Conservation (phyloP, 2,888 invertebrate genomes). For the Watsonalla binaria region DNA sequence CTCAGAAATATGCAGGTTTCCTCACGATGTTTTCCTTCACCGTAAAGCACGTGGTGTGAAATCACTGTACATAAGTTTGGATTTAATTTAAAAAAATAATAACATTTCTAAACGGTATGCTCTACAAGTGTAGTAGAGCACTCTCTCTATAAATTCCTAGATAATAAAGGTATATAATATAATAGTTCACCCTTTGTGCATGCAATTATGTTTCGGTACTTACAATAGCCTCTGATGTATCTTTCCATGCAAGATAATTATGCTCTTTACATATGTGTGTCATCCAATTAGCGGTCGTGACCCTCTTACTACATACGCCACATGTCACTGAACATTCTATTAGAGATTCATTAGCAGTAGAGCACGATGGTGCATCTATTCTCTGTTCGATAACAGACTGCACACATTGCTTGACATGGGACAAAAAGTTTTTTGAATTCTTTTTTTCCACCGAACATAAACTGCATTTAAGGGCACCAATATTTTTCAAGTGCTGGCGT, state of each 20-base stretch:
- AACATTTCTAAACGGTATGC: too few relatives aligned
- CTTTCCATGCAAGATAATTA: conserved; percentile 38
- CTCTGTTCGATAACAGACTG: conserved; percentile 19
- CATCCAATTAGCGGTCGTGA: conserved; percentile 22
- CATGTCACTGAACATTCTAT: conserved; percentile 18
- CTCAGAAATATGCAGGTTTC: too few relatives aligned
- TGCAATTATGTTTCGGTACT: conserved; percentile 19
- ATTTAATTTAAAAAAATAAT: too few relatives aligned
- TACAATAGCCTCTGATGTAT: conserved; percentile 68
- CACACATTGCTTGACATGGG: conserved; percentile 32
- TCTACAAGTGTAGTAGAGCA: neutral
- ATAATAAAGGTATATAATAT: conserved; percentile 1
- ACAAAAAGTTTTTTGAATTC: conserved; percentile 25
- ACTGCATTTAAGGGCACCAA: conserved; percentile 31
- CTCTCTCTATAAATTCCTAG: neutral
- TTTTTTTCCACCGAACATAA: conserved; percentile 31
- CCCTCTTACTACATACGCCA: conserved; percentile 23
- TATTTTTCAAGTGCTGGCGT: conserved; percentile 20
- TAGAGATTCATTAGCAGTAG: conserved; percentile 9
- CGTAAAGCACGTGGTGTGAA: too few relatives aligned
- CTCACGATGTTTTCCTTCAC: too few relatives aligned
- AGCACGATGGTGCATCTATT: neutral
- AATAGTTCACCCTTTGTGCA: neutral
- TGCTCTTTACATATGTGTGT: conserved; percentile 32
- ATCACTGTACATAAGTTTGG: too few relatives aligned